Evolutionary conservation across 2,888 invertebrate species (phyloP).

Genomic region (Ephialtes manifestator): DNA sequence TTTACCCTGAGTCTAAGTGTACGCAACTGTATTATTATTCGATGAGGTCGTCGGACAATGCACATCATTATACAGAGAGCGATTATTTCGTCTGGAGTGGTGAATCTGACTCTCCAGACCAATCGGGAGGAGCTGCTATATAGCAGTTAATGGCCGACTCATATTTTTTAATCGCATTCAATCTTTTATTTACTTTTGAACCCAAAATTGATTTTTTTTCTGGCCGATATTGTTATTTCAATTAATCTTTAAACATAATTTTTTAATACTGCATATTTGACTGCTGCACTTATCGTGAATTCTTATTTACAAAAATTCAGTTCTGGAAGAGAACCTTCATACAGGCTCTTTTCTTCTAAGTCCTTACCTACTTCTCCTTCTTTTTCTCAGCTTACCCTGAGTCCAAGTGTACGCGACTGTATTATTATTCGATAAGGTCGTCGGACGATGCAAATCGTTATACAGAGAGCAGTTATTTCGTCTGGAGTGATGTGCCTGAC

Average conservation of each 20-base stretch:
- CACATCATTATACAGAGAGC: constrained; percentile 28
- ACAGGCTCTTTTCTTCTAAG: background rate
- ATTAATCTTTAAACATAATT: too few species aligned
- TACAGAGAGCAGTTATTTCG: too few species aligned
- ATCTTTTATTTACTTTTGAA: background rate
- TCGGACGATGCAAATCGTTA: constrained; percentile 44
- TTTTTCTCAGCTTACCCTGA: background rate
- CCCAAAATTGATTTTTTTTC: too few species aligned
- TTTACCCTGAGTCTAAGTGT: background rate
- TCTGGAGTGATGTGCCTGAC: too few species aligned
- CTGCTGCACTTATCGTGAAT: too few species aligned
- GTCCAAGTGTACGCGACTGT: constrained; percentile 11
- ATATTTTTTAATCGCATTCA: too few species aligned
- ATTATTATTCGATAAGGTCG: constrained; percentile 58
- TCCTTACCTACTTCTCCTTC: background rate
- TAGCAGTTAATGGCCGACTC: constrained; percentile 78
- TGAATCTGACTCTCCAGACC: constrained; percentile 68
- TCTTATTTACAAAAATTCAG: background rate
- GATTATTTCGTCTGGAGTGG: constrained; percentile 69
- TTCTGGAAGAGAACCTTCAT: background rate
- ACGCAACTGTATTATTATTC: constrained; percentile 56
- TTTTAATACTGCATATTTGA: too few species aligned
- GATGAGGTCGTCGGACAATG: constrained; percentile 49
- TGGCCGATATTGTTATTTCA: too few species aligned
- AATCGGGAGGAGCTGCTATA: constrained; percentile 9